Evolutionary conservation across 2,888 invertebrate genomes (phyloP).

Genomic region (Thereva unica): DNA sequence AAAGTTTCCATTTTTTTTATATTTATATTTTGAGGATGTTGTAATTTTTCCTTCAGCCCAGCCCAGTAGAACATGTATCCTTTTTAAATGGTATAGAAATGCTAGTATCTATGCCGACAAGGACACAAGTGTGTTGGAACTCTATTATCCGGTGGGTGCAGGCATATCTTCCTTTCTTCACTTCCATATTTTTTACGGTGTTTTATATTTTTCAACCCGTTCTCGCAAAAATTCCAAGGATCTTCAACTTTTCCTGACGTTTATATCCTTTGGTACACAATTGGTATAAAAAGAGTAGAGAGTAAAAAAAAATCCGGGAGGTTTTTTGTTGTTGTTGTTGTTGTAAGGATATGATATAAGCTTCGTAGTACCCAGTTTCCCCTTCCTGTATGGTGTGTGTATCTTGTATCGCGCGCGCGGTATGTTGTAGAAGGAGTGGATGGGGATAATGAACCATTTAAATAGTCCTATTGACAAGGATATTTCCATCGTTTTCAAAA

Average conservation of each 20-base stretch:
- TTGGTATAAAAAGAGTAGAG: conserved; percentile 20
- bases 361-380: not conserved
- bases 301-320: too few species aligned
- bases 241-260: conserved; percentile 30
- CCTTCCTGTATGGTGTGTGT: conserved; percentile 4
- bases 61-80: too few species aligned
- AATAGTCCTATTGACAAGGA: conserved; percentile 36
- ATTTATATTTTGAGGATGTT: too few species aligned
- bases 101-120: conserved; percentile 22
- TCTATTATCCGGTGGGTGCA: conserved; percentile 31
- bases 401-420: not conserved
- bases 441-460: conserved; percentile 36
- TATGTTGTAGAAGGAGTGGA: conserved; percentile 1
- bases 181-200: conserved; percentile 21
- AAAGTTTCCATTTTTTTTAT: not conserved
- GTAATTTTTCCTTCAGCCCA: too few species aligned
- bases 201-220: not conserved
- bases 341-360: conserved; percentile 29
- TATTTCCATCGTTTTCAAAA: conserved; percentile 36
- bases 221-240: conserved; percentile 32
- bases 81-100: not conserved
- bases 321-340: conserved; percentile 17
- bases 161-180: conserved; percentile 30
- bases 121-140: conserved; percentile 30
- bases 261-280: conserved; percentile 32